Percentiles rank a stretch among this genome's conserved stretches.
Evolutionary conservation across 1,140 invertebrate genomes (phyloP).

Genomic region (Calliopsis andreniformis): DNA sequence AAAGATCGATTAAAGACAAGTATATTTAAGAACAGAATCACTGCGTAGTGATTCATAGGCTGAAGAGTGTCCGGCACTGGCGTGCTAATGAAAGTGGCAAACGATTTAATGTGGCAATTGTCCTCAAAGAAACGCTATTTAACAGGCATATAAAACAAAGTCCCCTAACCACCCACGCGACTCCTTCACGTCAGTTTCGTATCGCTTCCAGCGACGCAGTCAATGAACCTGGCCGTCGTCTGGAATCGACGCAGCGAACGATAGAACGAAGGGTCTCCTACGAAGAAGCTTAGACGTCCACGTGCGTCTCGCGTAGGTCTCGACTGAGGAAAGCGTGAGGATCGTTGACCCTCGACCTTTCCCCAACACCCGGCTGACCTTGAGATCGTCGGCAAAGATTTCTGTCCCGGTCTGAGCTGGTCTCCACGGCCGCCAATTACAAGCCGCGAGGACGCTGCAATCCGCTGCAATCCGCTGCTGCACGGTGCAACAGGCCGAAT

Average conservation of each 20-base stretch:
- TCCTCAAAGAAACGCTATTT: no score
- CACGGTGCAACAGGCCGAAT: slow-evolving; percentile 30
- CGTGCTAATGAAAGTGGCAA: no score
- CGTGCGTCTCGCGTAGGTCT: neutral
- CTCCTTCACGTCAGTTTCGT: neutral
- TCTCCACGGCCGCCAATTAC: no score
- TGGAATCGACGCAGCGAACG: slow-evolving; percentile 3
- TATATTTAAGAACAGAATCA: no score
- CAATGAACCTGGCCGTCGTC: slow-evolving; percentile 12
- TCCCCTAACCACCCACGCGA: neutral
- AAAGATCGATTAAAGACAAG: no score
- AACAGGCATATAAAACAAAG: neutral
- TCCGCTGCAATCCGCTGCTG: neutral
- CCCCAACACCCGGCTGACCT: slow-evolving; percentile 39
- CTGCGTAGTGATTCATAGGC: neutral
- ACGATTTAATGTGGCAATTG: no score
- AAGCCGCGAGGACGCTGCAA: neutral
- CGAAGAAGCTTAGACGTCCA: neutral
- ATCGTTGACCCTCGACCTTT: slow-evolving; percentile 50
- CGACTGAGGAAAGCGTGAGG: slow-evolving; percentile 29
- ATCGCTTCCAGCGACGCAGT: neutral
- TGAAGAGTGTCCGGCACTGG: no score
- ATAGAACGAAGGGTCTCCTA: neutral
- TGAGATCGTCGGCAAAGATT: slow-evolving; percentile 55
- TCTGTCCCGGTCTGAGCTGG: slow-evolving; percentile 12